Base-by-base conservation (phyloP, 1,140 invertebrate species). In the Pseudomyrmex concolor region DNA sequence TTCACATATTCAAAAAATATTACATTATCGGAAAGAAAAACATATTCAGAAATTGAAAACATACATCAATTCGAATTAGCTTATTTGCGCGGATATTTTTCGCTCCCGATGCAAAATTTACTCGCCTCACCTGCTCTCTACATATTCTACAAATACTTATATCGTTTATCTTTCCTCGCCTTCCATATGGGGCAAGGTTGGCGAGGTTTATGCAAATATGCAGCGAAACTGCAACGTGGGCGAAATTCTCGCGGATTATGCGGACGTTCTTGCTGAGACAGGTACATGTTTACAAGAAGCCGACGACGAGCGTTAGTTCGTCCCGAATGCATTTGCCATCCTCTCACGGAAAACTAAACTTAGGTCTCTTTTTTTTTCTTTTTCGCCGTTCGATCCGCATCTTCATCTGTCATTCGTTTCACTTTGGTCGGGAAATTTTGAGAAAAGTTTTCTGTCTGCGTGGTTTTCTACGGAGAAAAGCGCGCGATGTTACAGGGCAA, bases 191-290 rank as follows among this genome's bases (percentile, higher is more conserved):
- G 34, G 10, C 60, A 67, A 57, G 64, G 59, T 48, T 85, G 57
- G 50, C 45, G 77, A 19, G 59, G 84, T 71, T 87, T 87, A 87
- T 87, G 86, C 66, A 87, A 87, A 87, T 87, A 86, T 86, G 55
- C 34, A 7, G 34, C 54, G 77, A 83, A 86, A 86, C 86, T 87
- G 86, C 84, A 72, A 70, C 86, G 78, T 13, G 59, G 55, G 59
- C 78, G 66, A 87, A 87, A 86, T 86, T 87, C 84, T 76, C 71
- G n/a, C 60, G 60, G 84, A 83, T 86, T 86, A 87, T 86, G 59
- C 66, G 66, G 60, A 62, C 43, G 70, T 73, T 85, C 60, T 73
- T 72, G 86, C 71, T 55, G 77, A 86, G 66, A 83, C 66, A 76
- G 70, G 34, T 55, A 34, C 48, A 48, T 86, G 85, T 86, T 86